Evolutionary conservation across 2,113 vertebrate genomes (phyloP).

Genomic region (Rhadina sibilatrix): DNA sequence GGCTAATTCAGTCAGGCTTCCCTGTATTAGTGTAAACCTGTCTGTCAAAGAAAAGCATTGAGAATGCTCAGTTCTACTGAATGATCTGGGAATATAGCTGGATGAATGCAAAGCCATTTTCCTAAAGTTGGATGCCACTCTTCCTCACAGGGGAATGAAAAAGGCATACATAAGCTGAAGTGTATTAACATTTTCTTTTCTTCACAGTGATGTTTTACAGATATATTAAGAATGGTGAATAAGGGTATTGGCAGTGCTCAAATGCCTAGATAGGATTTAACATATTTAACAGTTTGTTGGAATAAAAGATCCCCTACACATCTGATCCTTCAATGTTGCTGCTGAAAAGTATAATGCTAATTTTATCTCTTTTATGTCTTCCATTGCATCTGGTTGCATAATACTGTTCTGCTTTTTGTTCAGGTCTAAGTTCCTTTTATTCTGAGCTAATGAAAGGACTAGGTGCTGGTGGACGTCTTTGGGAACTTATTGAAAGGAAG

Average conservation of each 20-base stretch:
- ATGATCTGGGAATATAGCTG: not conserved
- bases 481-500: slow-evolving; percentile 91
- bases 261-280: not conserved
- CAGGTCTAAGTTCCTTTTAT: slow-evolving; percentile 96
- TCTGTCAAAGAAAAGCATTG: not conserved
- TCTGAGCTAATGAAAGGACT: slow-evolving; percentile 97
- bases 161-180: not conserved
- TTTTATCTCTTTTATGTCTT: not conserved
- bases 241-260: not conserved
- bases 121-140: not conserved
- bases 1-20: not conserved
- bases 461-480: slow-evolving; percentile 91
- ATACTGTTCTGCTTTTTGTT: not conserved
- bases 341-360: not conserved
- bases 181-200: not conserved
- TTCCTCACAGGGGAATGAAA: not conserved
- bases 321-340: not conserved
- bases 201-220: not conserved
- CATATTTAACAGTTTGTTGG: not conserved
- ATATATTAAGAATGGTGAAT: not conserved
- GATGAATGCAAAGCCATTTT: not conserved
- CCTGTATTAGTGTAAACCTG: not conserved
- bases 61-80: not conserved
- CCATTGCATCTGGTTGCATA: not conserved
- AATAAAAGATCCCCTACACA: not conserved